Evolutionary conservation across 2,113 vertebrate species (phyloP).

Genomic region (Platysteira castanea): DNA sequence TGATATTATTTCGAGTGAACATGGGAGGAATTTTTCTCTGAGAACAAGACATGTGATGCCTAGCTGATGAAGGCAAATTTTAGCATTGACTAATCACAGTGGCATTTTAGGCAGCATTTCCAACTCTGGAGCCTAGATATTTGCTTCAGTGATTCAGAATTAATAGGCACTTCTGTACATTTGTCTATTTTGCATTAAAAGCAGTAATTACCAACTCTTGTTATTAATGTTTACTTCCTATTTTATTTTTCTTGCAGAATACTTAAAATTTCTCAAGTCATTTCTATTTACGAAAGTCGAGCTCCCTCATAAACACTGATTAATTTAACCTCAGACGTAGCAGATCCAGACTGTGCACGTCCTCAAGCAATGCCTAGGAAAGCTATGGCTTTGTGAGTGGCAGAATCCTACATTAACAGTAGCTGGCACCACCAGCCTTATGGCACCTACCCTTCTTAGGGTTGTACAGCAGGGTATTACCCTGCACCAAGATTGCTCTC

Average conservation of each 20-base stretch:
- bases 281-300: neutral
- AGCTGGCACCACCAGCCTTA: neutral
- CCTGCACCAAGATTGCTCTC: neutral
- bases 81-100: neutral
- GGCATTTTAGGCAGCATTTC: conserved; percentile 20
- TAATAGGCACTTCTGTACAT: conserved; percentile 4
- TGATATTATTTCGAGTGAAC: neutral
- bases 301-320: neutral
- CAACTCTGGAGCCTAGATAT: neutral
- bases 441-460: neutral
- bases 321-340: neutral
- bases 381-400: neutral
- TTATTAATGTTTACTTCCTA: conserved; percentile 2
- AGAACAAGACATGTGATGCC: neutral
- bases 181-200: conserved; percentile 34
- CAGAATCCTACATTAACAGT: neutral
- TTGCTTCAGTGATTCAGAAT: conserved; percentile 17
- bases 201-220: neutral
- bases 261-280: neutral
- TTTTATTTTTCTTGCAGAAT: neutral
- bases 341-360: neutral
- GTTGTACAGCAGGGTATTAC: neutral
- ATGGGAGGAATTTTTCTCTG: neutral
- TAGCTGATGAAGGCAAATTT: neutral
- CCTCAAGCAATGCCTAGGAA: neutral